Conservation (phyloP, 2,113 vertebrate genomes). For the Plecotus auritus region DNA sequence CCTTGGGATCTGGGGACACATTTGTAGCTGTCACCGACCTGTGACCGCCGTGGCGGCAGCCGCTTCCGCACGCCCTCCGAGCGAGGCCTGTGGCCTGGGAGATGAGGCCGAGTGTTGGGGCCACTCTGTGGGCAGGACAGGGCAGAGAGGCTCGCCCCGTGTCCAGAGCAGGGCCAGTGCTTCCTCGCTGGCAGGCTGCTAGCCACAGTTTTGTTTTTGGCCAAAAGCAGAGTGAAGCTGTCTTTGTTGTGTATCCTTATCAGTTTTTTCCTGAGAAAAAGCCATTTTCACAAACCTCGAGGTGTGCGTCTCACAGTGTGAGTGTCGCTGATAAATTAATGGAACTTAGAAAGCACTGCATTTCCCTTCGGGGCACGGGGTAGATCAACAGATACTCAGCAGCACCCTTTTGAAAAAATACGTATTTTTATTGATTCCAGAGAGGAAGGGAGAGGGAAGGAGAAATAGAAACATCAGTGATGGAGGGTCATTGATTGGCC, state of each 20-base stretch:
- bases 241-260: neutral
- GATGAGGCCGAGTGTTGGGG: neutral
- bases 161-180: neutral
- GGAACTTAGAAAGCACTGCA: neutral
- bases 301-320: neutral
- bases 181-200: neutral
- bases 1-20: fast-evolving
- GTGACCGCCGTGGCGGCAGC: neutral
- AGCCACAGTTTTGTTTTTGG: neutral
- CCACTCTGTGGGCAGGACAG: neutral
- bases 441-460: neutral
- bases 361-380: neutral
- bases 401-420: neutral
- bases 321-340: neutral
- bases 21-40: fast-evolving
- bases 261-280: neutral
- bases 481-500: neutral
- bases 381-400: fast-evolving
- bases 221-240: neutral
- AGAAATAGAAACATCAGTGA: neutral
- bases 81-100: neutral
- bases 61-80: fast-evolving
- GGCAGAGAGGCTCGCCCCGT: neutral
- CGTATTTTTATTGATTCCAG: neutral
- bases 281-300: neutral